Evolutionary conservation across 2,113 vertebrate genomes (phyloP).

Genomic region (Ptychochromis oligacanthus): DNA sequence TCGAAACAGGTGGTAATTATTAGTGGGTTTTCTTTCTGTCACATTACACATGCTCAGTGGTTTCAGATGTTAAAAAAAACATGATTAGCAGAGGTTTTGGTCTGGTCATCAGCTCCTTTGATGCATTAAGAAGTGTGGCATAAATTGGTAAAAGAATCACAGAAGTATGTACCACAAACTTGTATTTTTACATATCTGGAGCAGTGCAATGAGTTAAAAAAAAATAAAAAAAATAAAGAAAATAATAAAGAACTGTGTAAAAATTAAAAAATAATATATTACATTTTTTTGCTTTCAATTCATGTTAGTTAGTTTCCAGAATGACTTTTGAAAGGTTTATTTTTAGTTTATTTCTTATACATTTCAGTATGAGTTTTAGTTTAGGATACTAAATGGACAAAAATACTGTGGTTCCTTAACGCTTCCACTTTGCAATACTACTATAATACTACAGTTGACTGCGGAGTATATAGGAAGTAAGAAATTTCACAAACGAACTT

Average conservation of each 20-base stretch:
- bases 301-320: neutral
- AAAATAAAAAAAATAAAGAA: too few relatives aligned
- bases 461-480: too few relatives aligned
- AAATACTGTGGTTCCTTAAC: neutral
- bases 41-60: too few relatives aligned
- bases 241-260: too few relatives aligned
- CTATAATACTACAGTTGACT: too few relatives aligned
- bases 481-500: too few relatives aligned
- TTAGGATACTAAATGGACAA: accelerated
- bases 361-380: neutral
- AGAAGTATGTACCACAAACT: neutral
- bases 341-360: neutral
- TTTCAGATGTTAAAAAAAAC: too few relatives aligned
- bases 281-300: neutral
- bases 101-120: neutral
- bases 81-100: neutral
- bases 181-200: neutral
- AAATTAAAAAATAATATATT: too few relatives aligned
- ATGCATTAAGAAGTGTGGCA: neutral
- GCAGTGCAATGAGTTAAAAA: neutral
- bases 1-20: too few relatives aligned
- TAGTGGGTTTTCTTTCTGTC: too few relatives aligned
- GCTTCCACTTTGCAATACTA: too few relatives aligned
- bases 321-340: accelerated
- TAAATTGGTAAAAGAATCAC: neutral